Evolutionary conservation across 2,888 invertebrate species (phyloP), one percentile per base, ranked within the genome.

Genomic region (Pantelozetes paolii): DNA sequence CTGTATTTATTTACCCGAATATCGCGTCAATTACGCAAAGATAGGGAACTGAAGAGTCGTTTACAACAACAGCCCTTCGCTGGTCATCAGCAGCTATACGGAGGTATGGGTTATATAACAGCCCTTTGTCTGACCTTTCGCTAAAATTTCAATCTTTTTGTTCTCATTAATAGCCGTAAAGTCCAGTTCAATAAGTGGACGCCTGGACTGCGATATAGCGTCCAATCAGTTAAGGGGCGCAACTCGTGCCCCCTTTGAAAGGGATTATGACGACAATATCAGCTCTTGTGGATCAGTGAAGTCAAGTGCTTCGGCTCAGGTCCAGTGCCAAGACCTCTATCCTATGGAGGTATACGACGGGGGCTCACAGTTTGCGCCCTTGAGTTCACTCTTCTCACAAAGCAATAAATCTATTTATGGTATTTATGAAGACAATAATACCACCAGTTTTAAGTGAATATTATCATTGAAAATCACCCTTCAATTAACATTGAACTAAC

Each of bases 1-100:
- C 79, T 83, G 28, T 81, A 81, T 72, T 78, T 78, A 26, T 77
- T 77, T 71, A 74, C 75, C 64, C 76, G 77, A 67, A 73, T 78
- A 11, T 76, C 77, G 15, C 73, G 77, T 18, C 59, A 76, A 59
- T 57, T 72, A 42, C 50, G 57, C 40, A 76, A 77, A 62, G 77
- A 76, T 9, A 72, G 77, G 64, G 75, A 76, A 23, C 70, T 74
- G 32, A 77, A 78, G 28, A 74, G 75, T 0, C 76, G 75, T 40
- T 57, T 78, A 1, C 77, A 78, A 40, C 36, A 67, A 23, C 64
- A 73, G 45, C 73, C 73, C n/a, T 73, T 73, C 67, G 73, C 73
- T 30, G 73, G 26, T 20, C 73, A 67, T 1, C 73, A 73, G 26
- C 73, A 72, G 42, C 13, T 59, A 8, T 73, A 73, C 32, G 73